Conservation (phyloP, 2,888 invertebrate species). For the Trichogramma dendrolimi region DNA sequence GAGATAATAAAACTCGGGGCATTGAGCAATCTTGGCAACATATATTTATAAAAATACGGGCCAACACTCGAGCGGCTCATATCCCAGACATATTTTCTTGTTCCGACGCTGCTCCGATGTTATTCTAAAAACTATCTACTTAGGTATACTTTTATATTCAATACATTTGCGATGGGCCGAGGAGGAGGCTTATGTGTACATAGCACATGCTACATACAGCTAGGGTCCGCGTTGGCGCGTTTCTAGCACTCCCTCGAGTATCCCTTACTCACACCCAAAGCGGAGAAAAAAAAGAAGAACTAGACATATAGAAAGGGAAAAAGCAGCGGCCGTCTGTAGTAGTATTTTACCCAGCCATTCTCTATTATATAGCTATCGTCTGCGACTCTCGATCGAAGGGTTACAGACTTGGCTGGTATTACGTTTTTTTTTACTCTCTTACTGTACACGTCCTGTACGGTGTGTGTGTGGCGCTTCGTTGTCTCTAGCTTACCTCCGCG, state of each 20-base stretch:
- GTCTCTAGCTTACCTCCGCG: slow-evolving; percentile 12
- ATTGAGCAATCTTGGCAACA: too few species aligned
- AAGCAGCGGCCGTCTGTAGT: slow-evolving; percentile 1
- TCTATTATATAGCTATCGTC: slow-evolving; percentile 35
- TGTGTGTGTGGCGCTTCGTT: neutral
- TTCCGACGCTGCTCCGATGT: slow-evolving; percentile 36
- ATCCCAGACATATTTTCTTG: neutral
- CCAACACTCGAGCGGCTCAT: too few species aligned
- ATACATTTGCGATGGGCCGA: slow-evolving; percentile 44
- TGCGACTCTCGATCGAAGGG: slow-evolving; percentile 41
- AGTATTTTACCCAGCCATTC: slow-evolving; percentile 18
- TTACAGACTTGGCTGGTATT: slow-evolving; percentile 29
- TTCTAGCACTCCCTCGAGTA: slow-evolving; percentile 47
- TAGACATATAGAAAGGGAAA: slow-evolving; percentile 9
- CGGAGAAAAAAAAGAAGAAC: slow-evolving; percentile 31
- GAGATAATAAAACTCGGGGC: too few species aligned
- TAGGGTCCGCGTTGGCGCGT: slow-evolving; percentile 6
- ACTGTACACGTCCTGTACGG: neutral
- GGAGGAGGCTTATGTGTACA: slow-evolving; percentile 16
- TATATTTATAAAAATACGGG: too few species aligned
- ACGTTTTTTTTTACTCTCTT: neutral
- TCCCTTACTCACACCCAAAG: slow-evolving; percentile 2
- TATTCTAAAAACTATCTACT: slow-evolving; percentile 48
- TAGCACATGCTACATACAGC: neutral
- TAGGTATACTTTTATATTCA: slow-evolving; percentile 50